Evolutionary conservation across 2,797 vertebrate species (phyloP), one percentile per base, ranked within the genome.

Genomic region (Merluccius polli): DNA sequence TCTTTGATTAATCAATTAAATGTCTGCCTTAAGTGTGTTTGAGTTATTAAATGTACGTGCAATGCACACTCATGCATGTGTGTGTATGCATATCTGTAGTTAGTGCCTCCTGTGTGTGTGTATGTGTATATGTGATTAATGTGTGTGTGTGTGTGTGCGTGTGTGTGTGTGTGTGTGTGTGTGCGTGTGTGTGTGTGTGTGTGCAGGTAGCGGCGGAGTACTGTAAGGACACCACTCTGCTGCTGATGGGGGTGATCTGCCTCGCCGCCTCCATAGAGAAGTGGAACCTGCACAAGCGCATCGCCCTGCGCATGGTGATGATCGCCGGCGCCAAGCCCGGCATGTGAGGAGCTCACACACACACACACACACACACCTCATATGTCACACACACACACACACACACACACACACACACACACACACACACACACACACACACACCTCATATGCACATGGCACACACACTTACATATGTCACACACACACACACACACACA

Each of bases 231-330:
- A 99, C 97, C 41, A 99, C 98, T 0, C 89, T 99, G 81, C 94
- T 99, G 85, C 93, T 99, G 76, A 96, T 98, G 91, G 98, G 98
- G 0, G 98, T 99, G 83, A 99, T 99, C 88, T 99, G 98, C 52
- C 91, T 99, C 88, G 97, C 98, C 0, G 96, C 98, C 1, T 97
- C 97, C 0, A 98, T 99, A 75, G 97, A 99, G 87, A 99, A 99
- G 81, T 98, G 98, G 98, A 98, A 97, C 81, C 93, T 99, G 18
- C 98, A 99, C 89, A 99, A 97, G 79, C 93, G 98, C 78, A 96
- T 99, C 0, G 98, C 98, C 9, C 92, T 99, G 77, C 95, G 97
- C 52, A 98, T 99, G 98, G 98, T 99, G 87, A 95, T 98, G 94
- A 93, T 98, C 52, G 96, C 98, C 0, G 98, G 98, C 73, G 97